Conservation (phyloP, 2,797 vertebrate species). For the Ctenopoma multispine region DNA sequence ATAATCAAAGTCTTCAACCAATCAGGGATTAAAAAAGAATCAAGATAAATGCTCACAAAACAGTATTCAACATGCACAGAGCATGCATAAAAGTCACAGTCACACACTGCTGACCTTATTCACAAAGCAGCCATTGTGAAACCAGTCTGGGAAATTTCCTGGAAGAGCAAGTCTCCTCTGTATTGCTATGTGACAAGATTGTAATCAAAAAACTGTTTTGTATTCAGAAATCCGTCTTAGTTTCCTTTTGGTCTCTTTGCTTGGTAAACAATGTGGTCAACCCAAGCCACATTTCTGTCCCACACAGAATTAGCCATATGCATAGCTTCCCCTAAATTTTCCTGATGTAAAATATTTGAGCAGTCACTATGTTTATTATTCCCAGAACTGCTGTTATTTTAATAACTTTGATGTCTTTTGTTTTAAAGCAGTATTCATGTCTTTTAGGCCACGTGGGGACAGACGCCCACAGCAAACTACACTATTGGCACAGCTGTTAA, state of each 20-base stretch:
- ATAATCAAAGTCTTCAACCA: conserved; percentile 47
- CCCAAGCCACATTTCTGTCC: too few species aligned
- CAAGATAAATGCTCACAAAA: conserved; percentile 28
- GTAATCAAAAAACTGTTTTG: conserved; percentile 8
- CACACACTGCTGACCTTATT: conserved; percentile 23
- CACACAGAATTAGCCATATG: too few species aligned
- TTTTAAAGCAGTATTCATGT: background rate
- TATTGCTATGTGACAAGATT: background rate
- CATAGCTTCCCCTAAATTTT: too few species aligned
- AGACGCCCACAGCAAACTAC: too few species aligned
- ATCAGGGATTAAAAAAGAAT: conserved; percentile 31
- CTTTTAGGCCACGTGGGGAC: too few species aligned
- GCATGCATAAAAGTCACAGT: conserved; percentile 86
- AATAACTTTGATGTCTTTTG: too few species aligned
- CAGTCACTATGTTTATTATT: too few species aligned
- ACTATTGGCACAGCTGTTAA: conserved; percentile 25
- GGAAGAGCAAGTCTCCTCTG: background rate
- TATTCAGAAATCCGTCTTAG: background rate
- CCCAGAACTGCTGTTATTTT: too few species aligned
- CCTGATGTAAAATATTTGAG: too few species aligned
- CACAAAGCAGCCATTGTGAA: conserved; percentile 68
- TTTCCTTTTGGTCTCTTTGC: background rate
- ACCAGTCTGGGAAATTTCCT: conserved; percentile 21
- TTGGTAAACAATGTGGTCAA: background rate
- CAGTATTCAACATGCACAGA: conserved; percentile 82